Evolutionary conservation across 2,797 vertebrate genomes (phyloP).

Genomic region (Parauchenoglanis punctatus): DNA sequence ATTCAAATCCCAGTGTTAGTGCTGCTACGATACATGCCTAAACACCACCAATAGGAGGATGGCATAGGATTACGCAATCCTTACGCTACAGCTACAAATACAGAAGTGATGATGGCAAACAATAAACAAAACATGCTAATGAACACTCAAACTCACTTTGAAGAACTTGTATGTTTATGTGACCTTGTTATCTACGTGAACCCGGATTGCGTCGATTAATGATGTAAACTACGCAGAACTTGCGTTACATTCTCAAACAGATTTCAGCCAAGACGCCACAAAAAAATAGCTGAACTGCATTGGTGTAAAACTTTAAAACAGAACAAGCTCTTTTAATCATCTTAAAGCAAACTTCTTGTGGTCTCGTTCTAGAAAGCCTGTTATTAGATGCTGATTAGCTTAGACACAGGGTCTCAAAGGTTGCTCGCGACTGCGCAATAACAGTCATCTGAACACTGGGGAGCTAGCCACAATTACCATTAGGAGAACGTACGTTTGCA

Average conservation of each 20-base stretch:
- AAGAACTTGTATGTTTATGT: background rate
- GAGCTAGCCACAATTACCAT: background rate
- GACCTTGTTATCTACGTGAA: background rate
- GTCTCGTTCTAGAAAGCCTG: background rate
- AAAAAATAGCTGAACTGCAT: background rate
- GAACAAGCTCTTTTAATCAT: background rate
- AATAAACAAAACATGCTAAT: background rate
- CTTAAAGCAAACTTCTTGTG: background rate
- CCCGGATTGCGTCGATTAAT: background rate
- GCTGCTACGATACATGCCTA: background rate
- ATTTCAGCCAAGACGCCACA: background rate
- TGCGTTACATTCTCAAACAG: background rate
- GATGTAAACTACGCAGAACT: background rate
- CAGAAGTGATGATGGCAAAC: background rate
- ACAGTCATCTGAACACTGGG: background rate
- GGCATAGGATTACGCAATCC: background rate
- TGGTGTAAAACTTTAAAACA: background rate
- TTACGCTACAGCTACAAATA: background rate
- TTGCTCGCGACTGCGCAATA: background rate
- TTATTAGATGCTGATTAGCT: constrained; percentile 6
- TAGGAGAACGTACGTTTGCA: background rate
- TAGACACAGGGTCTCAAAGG: background rate
- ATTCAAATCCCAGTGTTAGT: background rate
- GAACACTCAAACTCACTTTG: background rate
- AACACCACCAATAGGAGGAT: background rate